phyloP scores from a whole-genome alignment of 2,888 invertebrate species.

The Teinopalpus imperialis region DNA sequence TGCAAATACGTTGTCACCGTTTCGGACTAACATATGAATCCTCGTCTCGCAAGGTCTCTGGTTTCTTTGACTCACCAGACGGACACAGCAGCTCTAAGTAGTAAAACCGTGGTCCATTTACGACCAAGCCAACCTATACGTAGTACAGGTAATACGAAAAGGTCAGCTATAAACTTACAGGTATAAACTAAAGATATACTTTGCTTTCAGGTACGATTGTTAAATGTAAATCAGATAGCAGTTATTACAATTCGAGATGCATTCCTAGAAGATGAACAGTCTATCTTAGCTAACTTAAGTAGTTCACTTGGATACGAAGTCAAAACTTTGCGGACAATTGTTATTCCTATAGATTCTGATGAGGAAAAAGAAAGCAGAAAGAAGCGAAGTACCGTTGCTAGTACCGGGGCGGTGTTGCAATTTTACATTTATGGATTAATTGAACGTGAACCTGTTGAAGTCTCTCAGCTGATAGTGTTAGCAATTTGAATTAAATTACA shows the following conservation, averaged over 20 bases:
- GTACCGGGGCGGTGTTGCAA: slow-evolving; percentile 49
- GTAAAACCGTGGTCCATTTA: too few relatives aligned
- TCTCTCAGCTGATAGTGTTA: slow-evolving; percentile 54
- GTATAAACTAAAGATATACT: background rate
- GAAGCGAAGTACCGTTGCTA: slow-evolving; percentile 35
- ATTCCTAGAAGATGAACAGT: slow-evolving; percentile 61
- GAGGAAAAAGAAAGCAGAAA: slow-evolving; percentile 35
- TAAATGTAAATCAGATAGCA: slow-evolving; percentile 61
- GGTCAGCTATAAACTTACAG: too few relatives aligned
- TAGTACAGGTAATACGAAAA: too few relatives aligned
- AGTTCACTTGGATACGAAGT: slow-evolving; percentile 60
- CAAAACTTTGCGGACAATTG: slow-evolving; percentile 60
- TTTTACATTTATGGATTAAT: slow-evolving; percentile 64
- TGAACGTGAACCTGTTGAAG: slow-evolving; percentile 53
- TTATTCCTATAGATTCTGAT: slow-evolving; percentile 46
- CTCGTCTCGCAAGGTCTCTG: too few relatives aligned
- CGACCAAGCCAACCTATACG: too few relatives aligned
- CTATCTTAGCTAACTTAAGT: slow-evolving; percentile 51
- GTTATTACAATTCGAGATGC: slow-evolving; percentile 62
- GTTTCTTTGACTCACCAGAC: too few relatives aligned
- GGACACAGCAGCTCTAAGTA: too few relatives aligned
- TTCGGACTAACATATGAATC: too few relatives aligned
- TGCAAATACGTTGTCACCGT: too few relatives aligned
- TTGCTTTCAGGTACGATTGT: slow-evolving; percentile 66
- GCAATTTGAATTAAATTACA: slow-evolving; percentile 17